Percentiles rank a stretch among this genome's conserved stretches.
These are phyloP conservation scores for Hirudo medicinalis DNA, from an alignment of 1,140 invertebrate genomes.

Conservation along the genomic window DNA sequence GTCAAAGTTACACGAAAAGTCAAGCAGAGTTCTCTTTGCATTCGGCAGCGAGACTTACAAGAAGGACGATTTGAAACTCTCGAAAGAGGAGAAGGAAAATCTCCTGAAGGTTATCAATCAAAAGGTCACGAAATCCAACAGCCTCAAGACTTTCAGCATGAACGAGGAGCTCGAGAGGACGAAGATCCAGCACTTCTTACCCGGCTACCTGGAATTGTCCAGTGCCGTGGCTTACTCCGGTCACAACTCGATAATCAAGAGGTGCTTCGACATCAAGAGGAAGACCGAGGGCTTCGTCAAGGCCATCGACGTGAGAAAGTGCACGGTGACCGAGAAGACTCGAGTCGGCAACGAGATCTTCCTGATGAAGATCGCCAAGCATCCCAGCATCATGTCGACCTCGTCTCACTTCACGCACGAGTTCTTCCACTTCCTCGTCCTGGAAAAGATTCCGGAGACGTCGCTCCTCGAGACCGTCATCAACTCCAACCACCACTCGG, in stretches of 20 bases:
- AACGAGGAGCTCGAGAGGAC: background rate
- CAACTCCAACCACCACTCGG: background rate
- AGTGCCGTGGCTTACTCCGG: background rate
- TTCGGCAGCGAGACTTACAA: background rate
- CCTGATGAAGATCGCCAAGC: background rate
- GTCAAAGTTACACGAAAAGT: background rate
- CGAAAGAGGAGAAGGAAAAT: slow-evolving; percentile 7
- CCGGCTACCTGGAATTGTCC: background rate
- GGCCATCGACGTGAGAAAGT: background rate
- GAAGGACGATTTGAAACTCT: background rate
- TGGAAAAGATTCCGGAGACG: background rate
- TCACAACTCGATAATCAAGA: background rate
- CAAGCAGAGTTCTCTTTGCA: background rate
- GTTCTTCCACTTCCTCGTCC: background rate
- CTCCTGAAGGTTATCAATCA: background rate
- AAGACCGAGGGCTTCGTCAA: background rate
- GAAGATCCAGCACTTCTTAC: background rate
- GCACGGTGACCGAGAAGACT: background rate
- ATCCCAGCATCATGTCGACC: background rate
- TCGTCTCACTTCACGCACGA: background rate
- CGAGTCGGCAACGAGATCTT: background rate
- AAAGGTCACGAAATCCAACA: background rate
- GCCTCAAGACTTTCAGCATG: background rate
- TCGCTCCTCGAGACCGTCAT: background rate
- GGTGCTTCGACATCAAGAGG: background rate